phyloP scores from a whole-genome alignment of 2,888 invertebrate species.

The Anthrax anthrax region DNA sequence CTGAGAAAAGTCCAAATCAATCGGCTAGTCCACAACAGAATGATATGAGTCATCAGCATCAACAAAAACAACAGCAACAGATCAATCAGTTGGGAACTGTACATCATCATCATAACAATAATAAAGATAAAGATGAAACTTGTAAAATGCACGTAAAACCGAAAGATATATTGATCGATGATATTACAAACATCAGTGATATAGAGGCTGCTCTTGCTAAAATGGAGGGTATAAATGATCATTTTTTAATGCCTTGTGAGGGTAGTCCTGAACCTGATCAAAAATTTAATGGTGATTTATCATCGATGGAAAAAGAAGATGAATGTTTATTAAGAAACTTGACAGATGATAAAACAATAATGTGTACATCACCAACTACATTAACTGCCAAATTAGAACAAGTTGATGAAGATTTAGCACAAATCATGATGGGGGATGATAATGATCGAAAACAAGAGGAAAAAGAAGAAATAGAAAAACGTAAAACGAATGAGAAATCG shows the following conservation, averaged over 20 bases:
- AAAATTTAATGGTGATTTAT: constrained; percentile 11
- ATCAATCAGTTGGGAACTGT: constrained; percentile 1
- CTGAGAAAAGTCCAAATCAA: constrained; percentile 82
- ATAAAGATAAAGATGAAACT: constrained; percentile 16
- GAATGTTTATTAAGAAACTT: constrained; percentile 10
- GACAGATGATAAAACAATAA: constrained; percentile 18
- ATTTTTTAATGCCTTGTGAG: constrained; percentile 17
- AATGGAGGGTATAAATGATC: constrained; percentile 41
- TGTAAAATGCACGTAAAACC: constrained; percentile 13
- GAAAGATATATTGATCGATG: constrained; percentile 19
- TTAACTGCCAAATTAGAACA: neutral
- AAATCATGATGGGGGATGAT: constrained; percentile 6
- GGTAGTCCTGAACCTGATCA: constrained; percentile 11
- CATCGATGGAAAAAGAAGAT: constrained; percentile 17
- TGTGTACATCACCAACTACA: constrained; percentile 1
- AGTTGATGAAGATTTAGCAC: constrained; percentile 7
- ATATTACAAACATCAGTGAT: constrained; percentile 44
- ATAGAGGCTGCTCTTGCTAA: constrained; percentile 58
- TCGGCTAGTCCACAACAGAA: constrained; percentile 53
- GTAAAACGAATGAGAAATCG: too few species aligned
- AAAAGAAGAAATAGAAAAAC: neutral
- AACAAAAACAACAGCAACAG: constrained; percentile 4
- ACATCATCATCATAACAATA: constrained; percentile 13
- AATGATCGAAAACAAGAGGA: neutral
- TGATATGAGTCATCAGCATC: constrained; percentile 7